These are phyloP conservation scores for Galerucella calmariensis DNA, from an alignment of 2,888 invertebrate genomes.

Conservation along the genomic window DNA sequence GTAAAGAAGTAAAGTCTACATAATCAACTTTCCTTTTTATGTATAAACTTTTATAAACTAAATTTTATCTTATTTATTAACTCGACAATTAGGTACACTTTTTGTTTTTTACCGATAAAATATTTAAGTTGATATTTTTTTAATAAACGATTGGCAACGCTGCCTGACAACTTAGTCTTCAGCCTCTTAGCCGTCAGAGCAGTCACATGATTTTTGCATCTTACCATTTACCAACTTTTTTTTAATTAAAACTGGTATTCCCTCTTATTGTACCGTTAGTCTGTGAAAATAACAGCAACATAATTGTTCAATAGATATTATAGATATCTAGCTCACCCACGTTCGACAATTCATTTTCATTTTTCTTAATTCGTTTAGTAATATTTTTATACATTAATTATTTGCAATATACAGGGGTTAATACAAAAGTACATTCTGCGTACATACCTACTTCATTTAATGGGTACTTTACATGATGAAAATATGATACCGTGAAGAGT, in stretches of 20 bases:
- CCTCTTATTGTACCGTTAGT: slow-evolving; percentile 53
- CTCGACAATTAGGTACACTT: too few relatives aligned
- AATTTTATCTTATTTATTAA: too few relatives aligned
- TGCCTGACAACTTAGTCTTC: slow-evolving; percentile 12
- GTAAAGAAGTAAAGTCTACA: too few relatives aligned
- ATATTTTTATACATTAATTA: slow-evolving; percentile 1
- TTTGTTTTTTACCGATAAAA: too few relatives aligned
- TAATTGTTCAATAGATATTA: slow-evolving; percentile 51
- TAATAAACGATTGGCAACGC: not conserved
- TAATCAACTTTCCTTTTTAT: too few relatives aligned
- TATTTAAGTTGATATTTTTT: not conserved
- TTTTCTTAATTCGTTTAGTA: slow-evolving; percentile 22
- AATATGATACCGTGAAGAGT: too few relatives aligned
- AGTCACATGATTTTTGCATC: slow-evolving; percentile 55
- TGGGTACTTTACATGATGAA: not conserved
- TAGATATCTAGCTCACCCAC: slow-evolving; percentile 55
- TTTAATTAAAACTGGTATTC: slow-evolving; percentile 56
- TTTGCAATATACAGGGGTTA: not conserved
- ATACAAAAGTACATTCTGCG: not conserved
- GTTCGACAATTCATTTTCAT: slow-evolving; percentile 41
- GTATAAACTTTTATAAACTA: too few relatives aligned
- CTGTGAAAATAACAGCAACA: slow-evolving; percentile 52
- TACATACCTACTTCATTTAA: not conserved
- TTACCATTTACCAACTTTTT: slow-evolving; percentile 52
- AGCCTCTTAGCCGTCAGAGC: slow-evolving; percentile 41